Percentiles rank a stretch among this genome's conserved stretches.
Conservation (phyloP, 2,797 vertebrate genomes). For the Chiloscyllium punctatum region DNA sequence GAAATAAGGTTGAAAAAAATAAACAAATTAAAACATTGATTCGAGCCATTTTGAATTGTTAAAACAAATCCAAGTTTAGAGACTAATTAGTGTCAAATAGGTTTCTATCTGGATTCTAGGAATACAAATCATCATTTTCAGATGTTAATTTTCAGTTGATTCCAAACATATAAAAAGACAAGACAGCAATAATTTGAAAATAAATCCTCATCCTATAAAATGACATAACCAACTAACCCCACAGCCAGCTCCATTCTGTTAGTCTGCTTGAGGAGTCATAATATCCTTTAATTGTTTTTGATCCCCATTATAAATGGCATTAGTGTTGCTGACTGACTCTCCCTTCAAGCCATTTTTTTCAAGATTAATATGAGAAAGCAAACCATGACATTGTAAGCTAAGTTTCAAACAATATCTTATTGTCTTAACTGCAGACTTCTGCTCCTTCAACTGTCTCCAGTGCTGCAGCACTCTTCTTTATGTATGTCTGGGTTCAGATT, state of each 20-base stretch:
- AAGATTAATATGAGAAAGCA: background rate
- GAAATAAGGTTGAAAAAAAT: constrained; percentile 38
- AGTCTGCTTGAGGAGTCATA: background rate
- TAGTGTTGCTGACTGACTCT: background rate
- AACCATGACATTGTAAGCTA: background rate
- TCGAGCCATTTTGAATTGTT: background rate
- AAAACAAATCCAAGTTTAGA: background rate
- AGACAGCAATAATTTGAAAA: background rate
- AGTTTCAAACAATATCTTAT: background rate
- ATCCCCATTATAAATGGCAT: background rate
- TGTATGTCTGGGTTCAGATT: background rate
- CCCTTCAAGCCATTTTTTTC: background rate
- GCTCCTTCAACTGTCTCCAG: background rate
- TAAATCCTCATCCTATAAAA: background rate
- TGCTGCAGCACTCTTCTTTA: background rate
- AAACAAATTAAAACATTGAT: background rate
- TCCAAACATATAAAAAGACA: background rate
- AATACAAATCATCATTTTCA: no score
- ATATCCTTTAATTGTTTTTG: background rate
- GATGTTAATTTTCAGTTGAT: background rate
- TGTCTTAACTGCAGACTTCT: background rate
- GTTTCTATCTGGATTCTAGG: background rate
- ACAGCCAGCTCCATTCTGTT: background rate
- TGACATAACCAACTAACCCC: no score
- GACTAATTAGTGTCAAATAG: no score